A percentile compares a stretch with the other conserved stretches of the same genome.
Conservation (phyloP, 2,113 vertebrate species). For the Toxotes chatareus region DNA sequence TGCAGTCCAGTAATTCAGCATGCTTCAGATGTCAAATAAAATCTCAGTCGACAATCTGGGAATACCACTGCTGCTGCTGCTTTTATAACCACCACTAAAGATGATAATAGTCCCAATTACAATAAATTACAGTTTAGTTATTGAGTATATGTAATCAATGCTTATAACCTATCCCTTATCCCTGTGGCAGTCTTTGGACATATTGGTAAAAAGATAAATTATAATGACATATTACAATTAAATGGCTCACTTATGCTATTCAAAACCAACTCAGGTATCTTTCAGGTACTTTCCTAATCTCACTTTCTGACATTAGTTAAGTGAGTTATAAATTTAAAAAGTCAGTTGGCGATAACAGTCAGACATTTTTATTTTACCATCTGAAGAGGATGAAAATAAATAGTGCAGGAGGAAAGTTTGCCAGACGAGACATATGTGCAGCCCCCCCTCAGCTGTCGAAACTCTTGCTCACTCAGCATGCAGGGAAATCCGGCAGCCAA, state of each 20-base stretch:
- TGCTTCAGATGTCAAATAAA: slow-evolving; percentile 14
- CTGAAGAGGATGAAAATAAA: background rate
- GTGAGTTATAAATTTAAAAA: background rate
- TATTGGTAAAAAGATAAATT: background rate
- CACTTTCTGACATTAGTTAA: background rate
- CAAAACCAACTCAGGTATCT: background rate
- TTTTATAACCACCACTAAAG: background rate
- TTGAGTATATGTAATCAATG: background rate
- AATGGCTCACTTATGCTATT: no score
- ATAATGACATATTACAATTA: background rate
- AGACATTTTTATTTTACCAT: background rate
- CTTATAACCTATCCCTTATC: background rate
- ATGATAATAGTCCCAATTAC: background rate
- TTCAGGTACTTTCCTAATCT: background rate
- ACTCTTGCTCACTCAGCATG: no score
- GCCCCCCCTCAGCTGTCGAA: no score
- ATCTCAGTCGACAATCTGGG: background rate
- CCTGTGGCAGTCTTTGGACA: background rate
- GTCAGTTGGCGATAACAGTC: background rate
- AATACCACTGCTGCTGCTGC: background rate
- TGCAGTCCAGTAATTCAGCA: slow-evolving; percentile 12
- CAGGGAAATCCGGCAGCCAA: no score
- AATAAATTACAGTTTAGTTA: background rate
- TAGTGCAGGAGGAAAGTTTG: background rate
- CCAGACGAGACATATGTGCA: background rate